These are phyloP conservation scores for Limanda limanda DNA, from an alignment of 2,113 vertebrate genomes.

Conservation along the genomic window DNA sequence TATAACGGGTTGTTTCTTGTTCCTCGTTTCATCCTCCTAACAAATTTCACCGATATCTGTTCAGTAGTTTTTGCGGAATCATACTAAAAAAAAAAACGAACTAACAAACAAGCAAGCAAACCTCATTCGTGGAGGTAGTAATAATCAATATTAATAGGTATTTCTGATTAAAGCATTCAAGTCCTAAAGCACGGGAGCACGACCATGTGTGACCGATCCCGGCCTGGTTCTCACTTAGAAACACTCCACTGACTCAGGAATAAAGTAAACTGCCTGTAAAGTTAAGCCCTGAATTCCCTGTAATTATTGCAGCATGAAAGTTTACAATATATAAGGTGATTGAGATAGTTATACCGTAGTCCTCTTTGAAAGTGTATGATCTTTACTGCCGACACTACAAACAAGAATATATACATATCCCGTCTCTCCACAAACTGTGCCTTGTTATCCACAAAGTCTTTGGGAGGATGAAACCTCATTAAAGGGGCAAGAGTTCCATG, in stretches of 20 bases:
- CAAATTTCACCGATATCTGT: background rate
- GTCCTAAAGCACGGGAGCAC: background rate
- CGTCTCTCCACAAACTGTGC: slow-evolving; percentile 38
- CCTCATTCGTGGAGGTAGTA: too few relatives aligned
- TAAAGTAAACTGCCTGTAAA: slow-evolving; percentile 18
- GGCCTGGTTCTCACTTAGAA: slow-evolving; percentile 21
- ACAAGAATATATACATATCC: slow-evolving; percentile 35
- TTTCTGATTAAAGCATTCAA: background rate
- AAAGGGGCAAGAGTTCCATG: slow-evolving; percentile 63
- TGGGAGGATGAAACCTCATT: slow-evolving; percentile 66
- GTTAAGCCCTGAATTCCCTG: slow-evolving; percentile 19
- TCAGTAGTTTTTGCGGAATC: background rate
- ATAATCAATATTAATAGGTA: background rate
- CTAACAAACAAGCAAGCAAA: too few relatives aligned
- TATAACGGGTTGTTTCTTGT: too few relatives aligned
- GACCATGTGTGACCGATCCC: slow-evolving; percentile 5
- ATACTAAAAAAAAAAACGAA: background rate
- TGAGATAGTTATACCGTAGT: slow-evolving; percentile 10
- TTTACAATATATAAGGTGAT: slow-evolving; percentile 9
- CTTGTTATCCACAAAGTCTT: slow-evolving; percentile 65
- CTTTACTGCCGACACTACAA: slow-evolving; percentile 38
- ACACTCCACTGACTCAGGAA: slow-evolving; percentile 22
- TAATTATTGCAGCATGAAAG: slow-evolving; percentile 14
- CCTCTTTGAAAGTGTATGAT: slow-evolving; percentile 28
- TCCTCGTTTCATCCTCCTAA: too few relatives aligned